These are phyloP conservation scores for Sialis fuliginosa DNA, from an alignment of 2,888 invertebrate species.

Conservation along the genomic window DNA sequence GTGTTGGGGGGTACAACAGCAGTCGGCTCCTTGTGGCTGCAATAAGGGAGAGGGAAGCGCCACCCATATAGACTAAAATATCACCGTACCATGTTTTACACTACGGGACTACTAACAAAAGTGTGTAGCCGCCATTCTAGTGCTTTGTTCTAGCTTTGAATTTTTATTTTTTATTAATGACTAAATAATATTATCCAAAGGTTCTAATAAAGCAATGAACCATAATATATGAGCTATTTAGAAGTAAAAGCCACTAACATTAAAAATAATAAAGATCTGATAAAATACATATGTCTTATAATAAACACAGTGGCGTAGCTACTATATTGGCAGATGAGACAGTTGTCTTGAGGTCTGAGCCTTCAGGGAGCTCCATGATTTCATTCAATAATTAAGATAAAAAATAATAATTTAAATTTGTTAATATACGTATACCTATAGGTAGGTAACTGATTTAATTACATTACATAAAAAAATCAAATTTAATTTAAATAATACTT, in stretches of 20 bases:
- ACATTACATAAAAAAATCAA: too few species aligned
- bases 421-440: too few species aligned
- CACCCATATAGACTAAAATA: conserved; percentile 80
- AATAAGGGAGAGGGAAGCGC: conserved; percentile 93
- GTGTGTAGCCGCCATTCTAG: neutral
- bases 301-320: neutral
- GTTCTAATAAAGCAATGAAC: neutral
- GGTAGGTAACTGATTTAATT: too few species aligned
- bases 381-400: too few species aligned
- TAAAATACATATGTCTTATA: neutral
- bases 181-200: neutral
- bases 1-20: conserved; percentile 63
- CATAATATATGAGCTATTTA: neutral
- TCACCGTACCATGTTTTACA: conserved; percentile 11
- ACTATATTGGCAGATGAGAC: too few species aligned
- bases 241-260: neutral
- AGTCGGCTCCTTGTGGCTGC: conserved; percentile 68
- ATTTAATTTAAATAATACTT: too few species aligned
- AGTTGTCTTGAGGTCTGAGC: too few species aligned
- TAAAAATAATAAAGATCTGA: neutral
- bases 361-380: too few species aligned
- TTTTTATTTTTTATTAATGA: neutral
- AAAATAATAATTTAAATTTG: too few species aligned
- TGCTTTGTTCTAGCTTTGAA: neutral
- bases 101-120: neutral